Evolutionary conservation across 2,113 vertebrate genomes (phyloP), one percentile per base, ranked within the genome.

Genomic region (Sialia sialis): DNA sequence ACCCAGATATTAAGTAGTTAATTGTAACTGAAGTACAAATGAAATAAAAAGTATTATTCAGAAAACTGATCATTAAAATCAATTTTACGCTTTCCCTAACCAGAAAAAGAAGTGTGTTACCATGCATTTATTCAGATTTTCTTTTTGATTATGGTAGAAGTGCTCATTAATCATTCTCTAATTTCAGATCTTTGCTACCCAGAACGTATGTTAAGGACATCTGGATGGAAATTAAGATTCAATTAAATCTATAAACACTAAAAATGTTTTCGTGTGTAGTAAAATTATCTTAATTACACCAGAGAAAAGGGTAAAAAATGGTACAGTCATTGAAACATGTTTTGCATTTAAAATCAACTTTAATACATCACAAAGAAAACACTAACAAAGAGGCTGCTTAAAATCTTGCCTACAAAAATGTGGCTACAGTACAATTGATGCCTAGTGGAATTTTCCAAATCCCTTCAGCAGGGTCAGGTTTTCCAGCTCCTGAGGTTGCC

Each of bases 211-310:
- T 92, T 89, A 94, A 89, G 90, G 59, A 90, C 89, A 94, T 89
- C 80, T 94, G 95, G 76, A 81, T 95, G 55, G 64, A 84, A 94
- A 94, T 95, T 89, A 90, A 52, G 74, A 89, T 84, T 81, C 59
- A 92, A 87, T 95, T 95, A 92, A 89, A 90, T 41, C 30, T 69
- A 83, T 91, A 92, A 95, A 95, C 85, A 92, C 63, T 90, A 92
- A 77, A 96, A 94, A 75, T 75, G 64, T 81, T 96, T 96, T 78
- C 10, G n/a, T 52, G 30, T 74, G 43, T 74, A 93, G 64, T 60
- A 89, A 86, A 94, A 87, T 90, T 70, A 92, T 51, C 86, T 64
- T 94, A 94, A 97, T 94, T 94, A 90, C 79, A 84, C 59, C 44
- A 93, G 72, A 84, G 68, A 91, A 88, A 67, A 69, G 25, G 56